A percentile compares a stretch with the other conserved stretches of the same genome.
Conservation (phyloP, 2,888 invertebrate genomes). For the Isotomurus palustris region DNA sequence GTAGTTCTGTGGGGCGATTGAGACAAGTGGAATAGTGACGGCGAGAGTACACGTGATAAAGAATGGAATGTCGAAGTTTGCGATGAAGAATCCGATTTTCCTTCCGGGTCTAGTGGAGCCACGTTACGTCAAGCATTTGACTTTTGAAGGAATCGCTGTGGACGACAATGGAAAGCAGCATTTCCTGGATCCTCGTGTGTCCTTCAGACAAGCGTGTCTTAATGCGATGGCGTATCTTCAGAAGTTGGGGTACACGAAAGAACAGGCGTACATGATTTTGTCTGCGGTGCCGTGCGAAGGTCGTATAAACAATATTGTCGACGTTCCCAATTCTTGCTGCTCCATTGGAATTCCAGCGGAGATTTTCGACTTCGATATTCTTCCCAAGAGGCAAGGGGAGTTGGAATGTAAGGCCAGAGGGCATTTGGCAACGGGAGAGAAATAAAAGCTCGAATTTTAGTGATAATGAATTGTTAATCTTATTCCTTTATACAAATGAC, state of each 20-base stretch:
- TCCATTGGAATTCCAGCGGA: constrained; percentile 34
- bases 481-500: too few relatives aligned
- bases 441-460: too few relatives aligned
- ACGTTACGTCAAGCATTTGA: constrained; percentile 23
- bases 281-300: constrained; percentile 30
- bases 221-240: constrained; percentile 30
- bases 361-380: constrained; percentile 33
- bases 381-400: too few relatives aligned
- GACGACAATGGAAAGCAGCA: constrained; percentile 32
- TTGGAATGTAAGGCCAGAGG: too few relatives aligned
- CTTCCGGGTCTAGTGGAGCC: constrained; percentile 36
- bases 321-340: constrained; percentile 25
- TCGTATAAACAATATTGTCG: constrained; percentile 32
- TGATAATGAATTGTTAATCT: too few relatives aligned
- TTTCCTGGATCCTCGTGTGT: constrained; percentile 24
- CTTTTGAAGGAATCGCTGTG: constrained; percentile 36
- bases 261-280: constrained; percentile 16
- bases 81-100: constrained; percentile 33
- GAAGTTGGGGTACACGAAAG: constrained; percentile 31
- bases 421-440: too few relatives aligned
- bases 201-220: constrained; percentile 24
- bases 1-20: constrained; percentile 38
- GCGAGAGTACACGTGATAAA: constrained; percentile 20
- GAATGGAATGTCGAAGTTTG: constrained; percentile 20
- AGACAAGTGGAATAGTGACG: constrained; percentile 32